Evolutionary conservation across 2,113 vertebrate genomes (phyloP).

Genomic region (Pelecanus crispus): DNA sequence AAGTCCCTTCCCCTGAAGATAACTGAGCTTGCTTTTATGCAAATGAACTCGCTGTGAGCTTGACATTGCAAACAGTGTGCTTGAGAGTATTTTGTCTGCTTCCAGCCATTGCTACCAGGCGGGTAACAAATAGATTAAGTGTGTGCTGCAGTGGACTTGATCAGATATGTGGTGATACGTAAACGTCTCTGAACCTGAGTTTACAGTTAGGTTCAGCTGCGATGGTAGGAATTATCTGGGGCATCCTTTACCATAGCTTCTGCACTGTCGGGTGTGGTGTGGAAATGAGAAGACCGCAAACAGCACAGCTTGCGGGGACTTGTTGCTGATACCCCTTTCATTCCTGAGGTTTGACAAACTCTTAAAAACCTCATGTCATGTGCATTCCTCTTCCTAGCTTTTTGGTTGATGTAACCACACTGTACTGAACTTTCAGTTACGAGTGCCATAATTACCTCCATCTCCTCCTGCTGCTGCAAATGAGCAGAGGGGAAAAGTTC

Average conservation of each 20-base stretch:
- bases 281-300: neutral
- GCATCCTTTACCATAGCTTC: neutral
- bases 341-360: neutral
- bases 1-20: neutral
- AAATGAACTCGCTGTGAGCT: neutral
- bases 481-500: slow-evolving; percentile 24
- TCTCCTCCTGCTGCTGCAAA: slow-evolving; percentile 34
- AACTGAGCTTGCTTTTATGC: neutral
- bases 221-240: neutral
- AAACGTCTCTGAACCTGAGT: neutral
- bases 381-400: neutral
- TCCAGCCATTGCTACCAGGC: neutral
- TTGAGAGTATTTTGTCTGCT: neutral
- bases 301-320: neutral
- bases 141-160: neutral
- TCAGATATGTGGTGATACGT: accelerated
- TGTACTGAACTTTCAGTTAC: neutral
- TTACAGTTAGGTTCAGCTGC: neutral
- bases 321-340: neutral
- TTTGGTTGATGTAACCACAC: neutral
- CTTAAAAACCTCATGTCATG: neutral
- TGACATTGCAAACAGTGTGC: neutral
- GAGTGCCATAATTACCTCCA: neutral
- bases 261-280: neutral
- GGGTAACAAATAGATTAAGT: neutral